Percentiles rank a stretch among this genome's conserved stretches.
phyloP scores from a whole-genome alignment of 2,797 vertebrate species.

The Dryobates pubescens region DNA sequence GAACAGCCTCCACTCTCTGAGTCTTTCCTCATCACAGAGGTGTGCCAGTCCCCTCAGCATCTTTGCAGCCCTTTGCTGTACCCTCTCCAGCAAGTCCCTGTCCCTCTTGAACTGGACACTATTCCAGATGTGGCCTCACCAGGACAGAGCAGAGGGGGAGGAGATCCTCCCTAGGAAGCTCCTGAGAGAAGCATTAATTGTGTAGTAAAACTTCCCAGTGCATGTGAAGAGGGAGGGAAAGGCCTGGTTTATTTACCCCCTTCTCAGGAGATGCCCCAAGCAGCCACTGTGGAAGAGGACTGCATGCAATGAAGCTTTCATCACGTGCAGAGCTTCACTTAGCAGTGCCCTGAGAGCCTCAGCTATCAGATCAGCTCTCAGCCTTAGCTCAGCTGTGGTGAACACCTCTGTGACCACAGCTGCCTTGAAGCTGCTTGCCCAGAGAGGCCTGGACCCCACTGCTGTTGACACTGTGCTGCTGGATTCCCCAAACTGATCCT shows the following conservation, averaged over 20 bases:
- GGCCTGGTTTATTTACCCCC: not conserved
- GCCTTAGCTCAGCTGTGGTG: not conserved
- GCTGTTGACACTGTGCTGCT: not conserved
- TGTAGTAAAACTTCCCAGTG: not conserved
- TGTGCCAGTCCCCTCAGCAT: too few relatives aligned
- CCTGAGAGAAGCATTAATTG: not conserved
- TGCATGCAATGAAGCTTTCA: not conserved
- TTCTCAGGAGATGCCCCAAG: not conserved
- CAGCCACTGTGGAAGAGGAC: not conserved
- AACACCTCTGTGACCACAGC: accelerated
- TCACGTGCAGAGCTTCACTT: not conserved
- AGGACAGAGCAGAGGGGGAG: too few relatives aligned
- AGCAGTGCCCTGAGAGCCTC: not conserved
- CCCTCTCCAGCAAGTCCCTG: too few relatives aligned
- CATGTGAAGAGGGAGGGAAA: not conserved
- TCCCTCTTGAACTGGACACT: too few relatives aligned
- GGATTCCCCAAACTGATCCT: not conserved
- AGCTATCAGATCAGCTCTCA: not conserved
- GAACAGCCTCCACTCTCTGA: too few relatives aligned
- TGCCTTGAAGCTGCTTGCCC: not conserved
- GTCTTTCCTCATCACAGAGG: too few relatives aligned
- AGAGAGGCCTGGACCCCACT: not conserved
- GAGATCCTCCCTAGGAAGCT: not conserved
- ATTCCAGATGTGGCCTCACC: too few relatives aligned
- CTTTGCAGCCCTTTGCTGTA: too few relatives aligned